Percentiles rank a stretch among this genome's conserved stretches.
Conservation (phyloP, 2,113 vertebrate genomes). For the Aplodontia rufa region DNA sequence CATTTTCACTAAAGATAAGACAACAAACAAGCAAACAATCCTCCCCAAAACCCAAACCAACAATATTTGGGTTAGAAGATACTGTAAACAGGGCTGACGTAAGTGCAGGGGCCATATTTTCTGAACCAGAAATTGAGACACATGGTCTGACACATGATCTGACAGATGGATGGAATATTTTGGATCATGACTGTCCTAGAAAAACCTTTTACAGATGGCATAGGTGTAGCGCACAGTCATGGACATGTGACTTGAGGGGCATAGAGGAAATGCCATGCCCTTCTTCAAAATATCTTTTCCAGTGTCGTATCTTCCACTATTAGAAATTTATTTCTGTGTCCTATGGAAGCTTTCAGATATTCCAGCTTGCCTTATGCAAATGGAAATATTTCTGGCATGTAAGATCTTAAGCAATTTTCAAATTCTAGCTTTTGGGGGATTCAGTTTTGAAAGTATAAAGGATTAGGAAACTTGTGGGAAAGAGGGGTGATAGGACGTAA, state of each 20-base stretch:
- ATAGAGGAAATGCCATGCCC: slow-evolving; percentile 50
- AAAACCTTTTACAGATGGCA: slow-evolving; percentile 68
- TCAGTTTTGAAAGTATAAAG: slow-evolving; percentile 8
- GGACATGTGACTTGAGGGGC: slow-evolving; percentile 34
- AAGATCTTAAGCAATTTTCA: slow-evolving; percentile 27
- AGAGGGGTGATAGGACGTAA: background rate
- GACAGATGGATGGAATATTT: slow-evolving; percentile 73
- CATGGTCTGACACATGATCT: slow-evolving; percentile 66
- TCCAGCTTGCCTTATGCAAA: slow-evolving; percentile 31
- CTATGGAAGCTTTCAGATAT: slow-evolving; percentile 30
- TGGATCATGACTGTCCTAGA: slow-evolving; percentile 63
- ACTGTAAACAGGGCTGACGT: background rate
- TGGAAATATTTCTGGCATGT: slow-evolving; percentile 21
- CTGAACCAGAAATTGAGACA: slow-evolving; percentile 62
- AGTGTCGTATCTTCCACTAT: background rate
- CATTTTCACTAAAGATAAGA: background rate
- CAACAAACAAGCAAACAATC: background rate
- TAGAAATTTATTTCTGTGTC: slow-evolving; percentile 56
- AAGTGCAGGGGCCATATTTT: slow-evolving; percentile 45
- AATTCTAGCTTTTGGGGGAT: slow-evolving; percentile 8
- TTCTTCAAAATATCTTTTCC: slow-evolving; percentile 58
- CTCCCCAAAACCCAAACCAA: background rate
- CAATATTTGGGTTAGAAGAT: slow-evolving; percentile 18
- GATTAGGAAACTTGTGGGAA: background rate
- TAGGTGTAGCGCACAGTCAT: slow-evolving; percentile 52